Base-by-base conservation (phyloP, 2,888 invertebrate species). In the Rhimphoctona megacephalus region DNA sequence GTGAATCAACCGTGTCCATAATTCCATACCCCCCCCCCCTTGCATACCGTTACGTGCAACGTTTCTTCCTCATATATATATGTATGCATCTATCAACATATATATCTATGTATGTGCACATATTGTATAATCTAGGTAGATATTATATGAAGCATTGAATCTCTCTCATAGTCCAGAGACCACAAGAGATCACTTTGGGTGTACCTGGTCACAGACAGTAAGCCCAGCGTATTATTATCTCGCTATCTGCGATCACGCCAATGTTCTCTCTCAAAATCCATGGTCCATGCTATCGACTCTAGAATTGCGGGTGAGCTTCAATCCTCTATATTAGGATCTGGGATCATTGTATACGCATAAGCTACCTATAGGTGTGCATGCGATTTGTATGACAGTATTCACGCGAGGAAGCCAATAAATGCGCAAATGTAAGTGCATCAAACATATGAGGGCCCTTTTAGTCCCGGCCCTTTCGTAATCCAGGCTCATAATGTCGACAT, bases 161-260 rank as follows among this genome's bases (percentile, higher is more conserved):
- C 25, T 61, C 61, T 61, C 61, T 61, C 30, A 61, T 30, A 61
- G 61, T 17, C 30, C 17, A 61, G 61, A 30, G 61, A 61, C 61
- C 61, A 30, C 61, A 17, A 61, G 61, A 61, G 61, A 61, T 61
- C 30, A 30, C 14, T 61, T 61, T 61, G 61, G 14, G 30, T 61
- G 17, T 61, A 61, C 61, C 30, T 61, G 30, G 61, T 61, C 30
- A 61, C 61, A 30, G 61, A 61, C 30, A 61, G 30, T 61, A 61
- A 61, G 66, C 36, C 54, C 54, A n/a, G 64, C 39, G 74, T 84
- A 70, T 80, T 70, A 80, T 80, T 84, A 84, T 80, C 76, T 64
- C 46, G 74, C 36, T 80, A 84, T 84, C 80, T 69, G 49, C 64
- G 84, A 74, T 73, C 80, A 39, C 46, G 76, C 14, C 46, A 67